Base-by-base conservation (phyloP, 2,888 invertebrate species). In the Eudasyphora cyanicolor region DNA sequence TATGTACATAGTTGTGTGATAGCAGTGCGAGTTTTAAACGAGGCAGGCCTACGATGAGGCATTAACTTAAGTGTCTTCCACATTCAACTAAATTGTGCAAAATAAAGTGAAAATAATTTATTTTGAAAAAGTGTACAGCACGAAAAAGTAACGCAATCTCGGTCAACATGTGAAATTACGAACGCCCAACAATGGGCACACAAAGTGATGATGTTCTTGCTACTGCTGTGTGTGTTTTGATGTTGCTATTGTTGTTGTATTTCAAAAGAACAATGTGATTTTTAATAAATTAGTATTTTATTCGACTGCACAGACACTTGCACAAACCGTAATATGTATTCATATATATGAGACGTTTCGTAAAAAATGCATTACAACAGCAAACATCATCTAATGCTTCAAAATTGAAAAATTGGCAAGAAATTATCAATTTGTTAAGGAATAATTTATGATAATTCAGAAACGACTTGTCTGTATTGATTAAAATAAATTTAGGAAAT, bases 81-180 rank as follows among this genome's bases (percentile, higher is more conserved):
- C 60, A 73, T 79, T 81, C 60, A 79, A 49, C 78, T 76, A 79
- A 76, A 81, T 79, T 77, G 62, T 62, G 45, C 19, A 76, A 76
- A 79, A 82, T 81, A 76, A 79, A 84, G 71, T 79, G 76, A 71
- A 81, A 76, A 81, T 79, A 76, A 84, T 84, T 81, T 83, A 76
- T 81, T 79, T 81, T 79, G 35, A 7, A 45, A 51, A 76, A 84
- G 17, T 57, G 69, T 73, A 71, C 19, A 69, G 62, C 35, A 32
- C 67, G n/a, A n/a, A n/a, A 42, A 14, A 24, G 19, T 21, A 76
- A 60, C 17, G 17, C 57, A 57, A 78, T 78, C 84, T 69, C 71
- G 54, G 71, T 71, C 35, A 74, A 73, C 71, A 84, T 84, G 42
- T 62, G 17, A 84, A 57, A 57, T 32, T 75, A 64, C 64, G 14